Base-by-base conservation (phyloP, 2,888 invertebrate species). In the Auanema sp. region DNA sequence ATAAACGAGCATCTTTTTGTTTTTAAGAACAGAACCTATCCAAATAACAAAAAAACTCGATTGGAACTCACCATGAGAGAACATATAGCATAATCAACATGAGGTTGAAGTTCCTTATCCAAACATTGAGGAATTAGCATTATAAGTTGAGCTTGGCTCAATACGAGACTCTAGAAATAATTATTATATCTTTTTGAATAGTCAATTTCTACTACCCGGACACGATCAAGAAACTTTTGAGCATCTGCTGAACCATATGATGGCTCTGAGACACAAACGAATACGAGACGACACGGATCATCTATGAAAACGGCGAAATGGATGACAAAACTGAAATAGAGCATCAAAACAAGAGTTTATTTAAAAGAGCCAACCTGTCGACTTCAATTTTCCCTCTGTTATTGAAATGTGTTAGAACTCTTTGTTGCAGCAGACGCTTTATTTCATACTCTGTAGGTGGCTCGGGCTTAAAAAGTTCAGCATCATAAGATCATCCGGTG, bases 311-410 rank as follows among this genome's bases (percentile, higher is more conserved):
- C 71, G 8, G 58, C 44, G 55, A 62, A 74, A 53, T 57, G 62
- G 5, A 74, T 42, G 10, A 66, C 53, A 44, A 54, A 66, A 0
- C 71, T 71, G 68, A 16, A 69, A 61, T 1, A 18, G 21, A 4
- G 40, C 8, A 52, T 52, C 23, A 52, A 52, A n/a, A 21, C 24
- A 52, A n/a, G 25, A n/a, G 8, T 49, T 41, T 63, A 33, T 33
- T 33, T 5, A 3, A 33, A 33, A 33, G 33, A 33, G 3, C 8
- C 33, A 33, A 69, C 55, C 68, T 68, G 51, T 67, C 69, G 2
- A 69, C 21, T 42, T 69, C 71, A 40, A 71, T 63, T 40, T 60
- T 64, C 11, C 74, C 74, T n/a, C 68, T 61, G 47, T 69, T 70
- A 47, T 65, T 64, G 62, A 69, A 71, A 60, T 74, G 67, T 21